These are phyloP conservation scores for Drosophila fungiperda DNA, from an alignment of 2,888 invertebrate species.

Conservation along the genomic window DNA sequence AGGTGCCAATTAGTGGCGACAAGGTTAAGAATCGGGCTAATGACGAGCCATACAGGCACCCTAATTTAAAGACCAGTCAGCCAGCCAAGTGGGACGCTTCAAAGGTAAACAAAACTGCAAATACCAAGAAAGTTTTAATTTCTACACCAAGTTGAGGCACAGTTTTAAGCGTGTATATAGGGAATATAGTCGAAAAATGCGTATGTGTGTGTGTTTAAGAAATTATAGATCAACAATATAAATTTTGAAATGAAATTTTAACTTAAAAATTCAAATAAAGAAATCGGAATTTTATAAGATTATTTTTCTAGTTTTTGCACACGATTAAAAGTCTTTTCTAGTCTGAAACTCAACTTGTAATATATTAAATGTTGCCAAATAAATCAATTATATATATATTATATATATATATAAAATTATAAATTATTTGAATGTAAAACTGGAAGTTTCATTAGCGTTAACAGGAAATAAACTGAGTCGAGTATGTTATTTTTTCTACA, in stretches of 20 bases:
- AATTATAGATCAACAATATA: not conserved
- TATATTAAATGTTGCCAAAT: not conserved
- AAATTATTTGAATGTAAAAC: not conserved
- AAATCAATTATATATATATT: not conserved
- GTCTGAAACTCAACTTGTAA: not conserved
- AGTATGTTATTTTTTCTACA: not conserved
- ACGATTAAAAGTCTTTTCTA: not conserved
- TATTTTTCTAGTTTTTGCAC: not conserved
- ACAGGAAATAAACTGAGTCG: constrained; percentile 25
- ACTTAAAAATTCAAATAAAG: not conserved
- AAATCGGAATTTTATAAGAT: not conserved
- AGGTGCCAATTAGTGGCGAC: constrained; percentile 73
- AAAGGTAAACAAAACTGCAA: constrained; percentile 64
- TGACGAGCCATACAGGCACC: constrained; percentile 34
- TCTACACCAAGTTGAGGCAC: constrained; percentile 3
- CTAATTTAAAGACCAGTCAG: constrained; percentile 33
- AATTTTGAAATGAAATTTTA: not conserved
- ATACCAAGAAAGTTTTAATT: constrained; percentile 44
- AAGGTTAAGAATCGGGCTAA: constrained; percentile 71
- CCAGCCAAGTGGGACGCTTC: constrained; percentile 1
- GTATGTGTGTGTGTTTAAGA: not conserved
- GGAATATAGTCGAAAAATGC: not conserved
- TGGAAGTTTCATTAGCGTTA: not conserved
- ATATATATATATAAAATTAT: not conserved
- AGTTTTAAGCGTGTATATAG: not conserved